Evolutionary conservation across 1,140 invertebrate species (phyloP).

Genomic region (Gyrodactylus salaris): DNA sequence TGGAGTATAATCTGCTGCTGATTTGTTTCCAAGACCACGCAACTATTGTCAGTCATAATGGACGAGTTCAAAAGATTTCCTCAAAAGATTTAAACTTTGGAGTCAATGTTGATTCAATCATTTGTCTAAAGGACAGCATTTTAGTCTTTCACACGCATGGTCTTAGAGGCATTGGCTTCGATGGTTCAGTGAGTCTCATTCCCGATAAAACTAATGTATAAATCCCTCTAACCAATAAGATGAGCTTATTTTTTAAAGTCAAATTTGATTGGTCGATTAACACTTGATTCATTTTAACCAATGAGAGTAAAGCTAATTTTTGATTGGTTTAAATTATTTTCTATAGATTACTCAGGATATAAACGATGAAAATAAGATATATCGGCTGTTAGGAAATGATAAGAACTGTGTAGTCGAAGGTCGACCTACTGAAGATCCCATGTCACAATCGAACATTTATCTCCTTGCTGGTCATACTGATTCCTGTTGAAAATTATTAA

Average conservation of each 20-base stretch:
- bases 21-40: conserved; percentile 2
- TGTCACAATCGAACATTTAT: not conserved
- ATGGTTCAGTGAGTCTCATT: not conserved
- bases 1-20: not conserved
- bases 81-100: not conserved
- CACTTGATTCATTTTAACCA: too few species aligned
- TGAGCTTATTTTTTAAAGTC: too few species aligned
- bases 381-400: not conserved
- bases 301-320: too few species aligned
- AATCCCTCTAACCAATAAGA: too few species aligned
- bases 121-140: not conserved
- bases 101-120: not conserved
- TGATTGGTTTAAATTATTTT: not conserved
- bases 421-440: not conserved
- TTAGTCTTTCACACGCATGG: conserved; percentile 2
- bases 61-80: not conserved
- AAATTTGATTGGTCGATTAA: too few species aligned
- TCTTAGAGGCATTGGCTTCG: not conserved
- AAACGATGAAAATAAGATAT: not conserved
- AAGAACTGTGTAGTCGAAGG: not conserved
- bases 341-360: conserved; percentile 5
- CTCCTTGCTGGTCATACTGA: not conserved
- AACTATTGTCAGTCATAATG: not conserved
- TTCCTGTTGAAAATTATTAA: not conserved
- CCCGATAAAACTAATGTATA: not conserved